A percentile compares a stretch with the other conserved stretches of the same genome.
These are phyloP conservation scores for Cottoperca gobio DNA, from an alignment of 2,797 vertebrate species.

Conservation along the genomic window DNA sequence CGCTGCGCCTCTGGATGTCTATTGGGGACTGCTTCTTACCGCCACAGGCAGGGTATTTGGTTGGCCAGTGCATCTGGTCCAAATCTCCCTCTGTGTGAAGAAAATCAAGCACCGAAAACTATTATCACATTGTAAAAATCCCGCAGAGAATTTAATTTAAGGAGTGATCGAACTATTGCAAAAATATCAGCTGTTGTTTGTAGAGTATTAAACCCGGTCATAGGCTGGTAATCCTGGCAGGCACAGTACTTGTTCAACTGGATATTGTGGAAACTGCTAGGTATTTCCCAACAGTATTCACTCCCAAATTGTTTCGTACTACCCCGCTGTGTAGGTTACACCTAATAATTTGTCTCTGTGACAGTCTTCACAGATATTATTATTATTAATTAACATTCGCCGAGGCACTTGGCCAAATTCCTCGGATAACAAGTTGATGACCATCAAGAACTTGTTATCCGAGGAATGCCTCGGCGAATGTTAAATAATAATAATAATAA, in stretches of 20 bases:
- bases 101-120: neutral
- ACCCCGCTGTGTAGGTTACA: neutral
- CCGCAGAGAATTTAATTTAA: neutral
- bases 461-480: conserved; percentile 6
- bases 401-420: too few relatives aligned
- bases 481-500: neutral
- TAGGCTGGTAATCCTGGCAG: neutral
- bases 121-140: neutral
- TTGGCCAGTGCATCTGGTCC: conserved; percentile 89
- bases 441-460: too few relatives aligned
- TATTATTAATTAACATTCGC: too few relatives aligned
- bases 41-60: conserved; percentile 83
- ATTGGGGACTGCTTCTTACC: conserved; percentile 90
- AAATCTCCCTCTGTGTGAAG: conserved; percentile 81
- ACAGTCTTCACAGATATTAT: neutral
- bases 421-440: too few relatives aligned
- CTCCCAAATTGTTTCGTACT: neutral
- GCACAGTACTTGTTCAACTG: conserved; percentile 17
- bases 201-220: neutral
- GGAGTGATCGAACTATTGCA: neutral
- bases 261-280: conserved; percentile 3
- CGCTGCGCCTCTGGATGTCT: conserved; percentile 87
- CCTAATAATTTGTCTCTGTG: neutral
- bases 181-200: conserved; percentile 4
- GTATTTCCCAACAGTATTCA: neutral